Percentiles rank a stretch among this genome's conserved stretches.
Conservation (phyloP, 2,797 vertebrate species). For the Phoeniculus purpureus region DNA sequence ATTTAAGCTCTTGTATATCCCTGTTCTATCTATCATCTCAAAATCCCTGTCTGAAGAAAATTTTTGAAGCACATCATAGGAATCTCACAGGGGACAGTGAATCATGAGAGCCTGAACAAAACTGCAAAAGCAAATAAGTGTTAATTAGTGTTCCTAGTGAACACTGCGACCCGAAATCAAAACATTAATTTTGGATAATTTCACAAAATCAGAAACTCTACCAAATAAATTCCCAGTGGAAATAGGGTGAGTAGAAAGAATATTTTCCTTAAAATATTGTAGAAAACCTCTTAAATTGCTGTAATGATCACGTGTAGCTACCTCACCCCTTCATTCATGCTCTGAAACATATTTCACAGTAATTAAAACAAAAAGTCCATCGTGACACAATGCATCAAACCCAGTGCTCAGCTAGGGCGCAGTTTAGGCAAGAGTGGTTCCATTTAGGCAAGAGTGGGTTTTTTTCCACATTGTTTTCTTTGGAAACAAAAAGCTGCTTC, state of each 20-base stretch:
- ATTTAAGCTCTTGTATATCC: background rate
- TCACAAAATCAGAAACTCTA: background rate
- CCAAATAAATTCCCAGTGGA: background rate
- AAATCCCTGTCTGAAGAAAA: background rate
- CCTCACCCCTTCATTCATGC: background rate
- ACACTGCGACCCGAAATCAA: background rate
- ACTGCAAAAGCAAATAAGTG: background rate
- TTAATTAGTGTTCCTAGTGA: background rate
- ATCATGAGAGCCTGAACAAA: background rate
- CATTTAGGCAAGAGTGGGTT: background rate
- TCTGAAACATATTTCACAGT: background rate
- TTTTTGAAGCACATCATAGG: background rate
- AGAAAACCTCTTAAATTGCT: background rate
- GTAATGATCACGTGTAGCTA: background rate
- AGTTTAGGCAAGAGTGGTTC: background rate
- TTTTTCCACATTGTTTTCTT: background rate
- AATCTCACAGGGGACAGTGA: background rate
- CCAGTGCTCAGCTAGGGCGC: background rate
- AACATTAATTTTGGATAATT: background rate
- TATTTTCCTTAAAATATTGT: background rate
- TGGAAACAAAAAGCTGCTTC: background rate
- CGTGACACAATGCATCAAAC: background rate
- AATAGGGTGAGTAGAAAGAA: background rate
- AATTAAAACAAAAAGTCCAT: background rate
- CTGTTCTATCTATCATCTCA: background rate